phyloP scores from a whole-genome alignment of 2,797 vertebrate genomes.

The Coluber constrictor region DNA sequence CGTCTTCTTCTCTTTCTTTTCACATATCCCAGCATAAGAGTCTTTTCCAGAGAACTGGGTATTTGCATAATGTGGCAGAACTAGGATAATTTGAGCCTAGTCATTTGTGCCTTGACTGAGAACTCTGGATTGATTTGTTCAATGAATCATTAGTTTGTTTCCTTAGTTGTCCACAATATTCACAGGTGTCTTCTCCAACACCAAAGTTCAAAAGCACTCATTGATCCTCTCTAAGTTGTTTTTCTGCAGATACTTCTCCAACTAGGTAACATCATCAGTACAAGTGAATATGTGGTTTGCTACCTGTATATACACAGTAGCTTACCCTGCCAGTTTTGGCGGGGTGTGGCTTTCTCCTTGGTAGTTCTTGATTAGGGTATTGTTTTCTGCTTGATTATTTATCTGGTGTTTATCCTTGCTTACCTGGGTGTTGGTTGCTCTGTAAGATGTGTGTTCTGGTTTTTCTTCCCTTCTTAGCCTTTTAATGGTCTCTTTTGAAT shows the following conservation, averaged over 20 bases:
- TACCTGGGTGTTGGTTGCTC: neutral
- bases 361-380: neutral
- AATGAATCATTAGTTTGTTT: too few species aligned
- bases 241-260: neutral
- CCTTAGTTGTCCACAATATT: too few species aligned
- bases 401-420: neutral
- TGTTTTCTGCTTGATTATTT: neutral
- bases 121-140: too few species aligned
- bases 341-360: neutral
- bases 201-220: neutral
- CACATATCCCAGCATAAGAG: neutral
- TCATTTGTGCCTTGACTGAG: too few species aligned
- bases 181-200: neutral
- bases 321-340: neutral
- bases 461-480: neutral
- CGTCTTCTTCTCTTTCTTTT: neutral
- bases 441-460: neutral
- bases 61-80: neutral
- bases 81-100: neutral
- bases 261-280: neutral
- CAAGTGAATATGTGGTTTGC: neutral
- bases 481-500: neutral
- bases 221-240: neutral
- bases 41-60: neutral
- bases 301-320: neutral